Evolutionary conservation across 2,113 vertebrate genomes (phyloP), one percentile per base, ranked within the genome.

Genomic region (Trachemys scripta): DNA sequence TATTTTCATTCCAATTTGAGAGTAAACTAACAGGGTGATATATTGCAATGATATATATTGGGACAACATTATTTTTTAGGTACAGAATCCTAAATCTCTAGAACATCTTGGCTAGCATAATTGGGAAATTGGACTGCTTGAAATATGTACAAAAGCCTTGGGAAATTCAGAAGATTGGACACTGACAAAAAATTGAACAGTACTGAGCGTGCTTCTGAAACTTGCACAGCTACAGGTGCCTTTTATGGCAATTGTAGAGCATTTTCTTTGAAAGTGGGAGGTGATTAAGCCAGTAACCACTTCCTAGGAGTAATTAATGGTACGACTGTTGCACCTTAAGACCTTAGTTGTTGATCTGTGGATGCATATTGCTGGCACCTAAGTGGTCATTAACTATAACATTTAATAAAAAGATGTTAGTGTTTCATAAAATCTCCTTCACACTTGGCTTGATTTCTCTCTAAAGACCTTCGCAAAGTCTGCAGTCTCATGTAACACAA

Each of bases 181-280:
- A 13, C 5, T 89, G 29, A 27, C 20, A 88, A 93, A 80, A 65
- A 90, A 27, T 2, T 82, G 72, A 92, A 57, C 72, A 24, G 6
- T 80, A 86, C 51, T 45, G 81, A 90, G n/a, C 42, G 12, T 14
- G 0, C 75, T 89, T 78, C 56, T 86, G 27, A 69, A 94, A 88
- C 49, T 49, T 93, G 86, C 72, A 91, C 89, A 92, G 95, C 90
- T 91, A 91, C 92, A 96, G 84, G 57, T 92, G 45, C 53, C 49
- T 84, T 90, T 94, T 90, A 57, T 92, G 90, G 20, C 49, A 81
- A 86, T 38, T 93, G 53, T 93, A 84, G 95, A 96, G 72, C 51
- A 79, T 91, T 94, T 95, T 45, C 75, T 80, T 82, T 92, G 20
- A 80, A 79, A 0, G 29, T 94, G 88, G 88, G 91, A 94, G 59